Conservation (phyloP, 2,113 vertebrate species). For the Lagenorhynchus albirostris region DNA sequence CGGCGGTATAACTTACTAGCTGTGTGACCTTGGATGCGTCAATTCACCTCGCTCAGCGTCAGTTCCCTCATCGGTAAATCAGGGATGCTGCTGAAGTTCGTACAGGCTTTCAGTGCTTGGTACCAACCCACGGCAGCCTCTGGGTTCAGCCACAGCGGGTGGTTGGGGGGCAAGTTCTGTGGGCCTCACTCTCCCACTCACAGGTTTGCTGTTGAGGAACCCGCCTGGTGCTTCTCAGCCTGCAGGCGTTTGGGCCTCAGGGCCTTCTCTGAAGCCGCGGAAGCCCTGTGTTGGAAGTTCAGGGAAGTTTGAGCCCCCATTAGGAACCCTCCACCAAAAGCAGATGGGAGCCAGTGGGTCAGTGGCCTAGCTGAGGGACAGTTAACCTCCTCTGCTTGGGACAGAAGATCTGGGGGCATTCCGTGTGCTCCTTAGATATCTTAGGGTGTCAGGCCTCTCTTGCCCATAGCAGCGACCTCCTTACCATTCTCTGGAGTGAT, state of each 20-base stretch:
- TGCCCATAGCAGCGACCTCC: neutral
- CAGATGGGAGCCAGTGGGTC: neutral
- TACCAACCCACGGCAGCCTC: neutral
- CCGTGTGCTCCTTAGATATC: neutral
- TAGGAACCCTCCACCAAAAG: neutral
- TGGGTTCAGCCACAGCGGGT: neutral
- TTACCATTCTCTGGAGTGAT: neutral
- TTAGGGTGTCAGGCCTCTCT: neutral
- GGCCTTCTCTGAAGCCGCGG: neutral
- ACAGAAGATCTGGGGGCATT: neutral
- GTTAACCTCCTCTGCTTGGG: neutral
- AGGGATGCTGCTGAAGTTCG: neutral
- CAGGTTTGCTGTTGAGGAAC: neutral
- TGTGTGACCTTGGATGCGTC: neutral
- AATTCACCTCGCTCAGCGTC: neutral
- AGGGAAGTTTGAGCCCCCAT: neutral
- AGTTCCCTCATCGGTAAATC: neutral
- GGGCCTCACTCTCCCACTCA: neutral
- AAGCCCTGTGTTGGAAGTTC: neutral
- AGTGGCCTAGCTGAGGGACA: neutral
- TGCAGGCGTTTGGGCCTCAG: neutral
- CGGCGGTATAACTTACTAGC: neutral
- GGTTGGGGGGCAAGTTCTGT: neutral
- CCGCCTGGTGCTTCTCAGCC: neutral
- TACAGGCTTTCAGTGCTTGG: neutral